Conservation (phyloP, 2,113 vertebrate species). For the Dicrurus megarhynchus region DNA sequence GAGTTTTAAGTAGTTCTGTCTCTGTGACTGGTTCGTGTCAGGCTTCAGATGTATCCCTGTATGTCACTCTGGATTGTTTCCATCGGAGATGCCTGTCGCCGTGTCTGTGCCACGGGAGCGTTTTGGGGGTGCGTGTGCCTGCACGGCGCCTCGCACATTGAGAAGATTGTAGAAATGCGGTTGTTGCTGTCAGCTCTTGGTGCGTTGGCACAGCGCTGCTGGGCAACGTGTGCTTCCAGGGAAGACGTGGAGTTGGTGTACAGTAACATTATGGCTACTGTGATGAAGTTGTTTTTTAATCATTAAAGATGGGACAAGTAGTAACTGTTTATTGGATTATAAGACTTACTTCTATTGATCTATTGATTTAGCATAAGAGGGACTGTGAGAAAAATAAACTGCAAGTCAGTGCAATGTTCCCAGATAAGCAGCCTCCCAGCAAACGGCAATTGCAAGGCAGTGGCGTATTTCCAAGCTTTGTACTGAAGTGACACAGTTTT, state of each 20-base stretch:
- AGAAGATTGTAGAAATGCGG: background rate
- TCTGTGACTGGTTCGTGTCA: background rate
- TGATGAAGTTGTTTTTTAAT: background rate
- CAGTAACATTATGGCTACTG: background rate
- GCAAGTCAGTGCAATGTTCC: background rate
- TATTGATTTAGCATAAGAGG: background rate
- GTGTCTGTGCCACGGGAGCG: background rate
- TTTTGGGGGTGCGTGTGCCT: background rate
- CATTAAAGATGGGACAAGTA: background rate
- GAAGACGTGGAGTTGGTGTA: background rate
- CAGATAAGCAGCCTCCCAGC: background rate
- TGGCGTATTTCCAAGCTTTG: background rate
- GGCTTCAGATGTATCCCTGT: background rate
- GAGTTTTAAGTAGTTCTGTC: background rate
- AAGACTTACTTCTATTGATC: background rate
- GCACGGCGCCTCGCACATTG: background rate
- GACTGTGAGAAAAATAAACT: slow-evolving; percentile 36
- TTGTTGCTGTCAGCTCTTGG: background rate
- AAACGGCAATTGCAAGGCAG: background rate
- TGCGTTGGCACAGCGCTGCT: background rate
- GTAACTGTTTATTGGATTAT: background rate
- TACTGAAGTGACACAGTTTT: background rate
- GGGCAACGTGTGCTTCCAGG: background rate
- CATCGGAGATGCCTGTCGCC: background rate
- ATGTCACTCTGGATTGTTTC: background rate